These are phyloP conservation scores for Arvicanthis niloticus DNA, from an alignment of 2,113 vertebrate species.

Conservation along the genomic window DNA sequence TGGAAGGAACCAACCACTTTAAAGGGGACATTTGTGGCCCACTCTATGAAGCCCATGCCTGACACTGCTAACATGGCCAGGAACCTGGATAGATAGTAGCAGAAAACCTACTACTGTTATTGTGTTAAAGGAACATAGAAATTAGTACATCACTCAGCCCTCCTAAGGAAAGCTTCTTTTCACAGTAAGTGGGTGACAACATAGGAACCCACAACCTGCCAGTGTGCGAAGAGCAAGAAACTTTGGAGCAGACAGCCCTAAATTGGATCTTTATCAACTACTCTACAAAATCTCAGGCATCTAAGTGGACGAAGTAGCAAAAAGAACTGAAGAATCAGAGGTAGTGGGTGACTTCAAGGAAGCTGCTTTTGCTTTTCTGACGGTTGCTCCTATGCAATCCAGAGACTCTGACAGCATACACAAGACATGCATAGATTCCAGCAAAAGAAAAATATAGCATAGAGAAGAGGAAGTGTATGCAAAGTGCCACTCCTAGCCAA, in stretches of 20 bases:
- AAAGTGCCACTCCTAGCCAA: background rate
- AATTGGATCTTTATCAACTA: background rate
- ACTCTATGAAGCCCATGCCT: background rate
- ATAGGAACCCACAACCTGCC: background rate
- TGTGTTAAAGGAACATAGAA: background rate
- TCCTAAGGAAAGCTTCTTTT: background rate
- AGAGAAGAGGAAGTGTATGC: background rate
- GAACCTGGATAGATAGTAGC: background rate
- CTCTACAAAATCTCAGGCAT: background rate
- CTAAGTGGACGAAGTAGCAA: background rate
- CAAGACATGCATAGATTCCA: background rate
- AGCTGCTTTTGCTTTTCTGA: background rate
- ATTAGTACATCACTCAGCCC: background rate
- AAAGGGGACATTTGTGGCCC: background rate
- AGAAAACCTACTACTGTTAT: background rate
- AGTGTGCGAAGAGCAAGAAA: background rate
- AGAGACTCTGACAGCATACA: background rate
- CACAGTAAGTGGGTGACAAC: background rate
- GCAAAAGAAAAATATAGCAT: background rate
- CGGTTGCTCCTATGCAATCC: background rate
- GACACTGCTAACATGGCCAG: background rate
- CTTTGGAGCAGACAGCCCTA: background rate
- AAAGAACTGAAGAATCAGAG: background rate
- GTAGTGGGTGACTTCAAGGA: background rate
- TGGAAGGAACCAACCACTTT: background rate